Conservation (phyloP, 2,797 vertebrate genomes). For the Catostomus latipinnis region DNA sequence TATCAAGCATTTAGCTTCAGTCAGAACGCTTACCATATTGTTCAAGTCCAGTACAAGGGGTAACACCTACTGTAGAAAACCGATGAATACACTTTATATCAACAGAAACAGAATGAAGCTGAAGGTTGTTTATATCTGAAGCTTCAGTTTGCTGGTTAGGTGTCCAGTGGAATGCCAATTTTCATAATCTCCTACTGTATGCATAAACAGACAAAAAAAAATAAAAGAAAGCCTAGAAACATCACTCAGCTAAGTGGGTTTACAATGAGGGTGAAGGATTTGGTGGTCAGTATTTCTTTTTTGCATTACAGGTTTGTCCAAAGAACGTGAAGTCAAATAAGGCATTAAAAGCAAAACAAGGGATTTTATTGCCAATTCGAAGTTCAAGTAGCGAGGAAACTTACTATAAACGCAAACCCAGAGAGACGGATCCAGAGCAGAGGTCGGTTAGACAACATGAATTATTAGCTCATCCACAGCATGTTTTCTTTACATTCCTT, state of each 20-base stretch:
- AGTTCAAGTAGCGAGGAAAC: conserved; percentile 55
- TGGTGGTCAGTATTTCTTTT: too few relatives aligned
- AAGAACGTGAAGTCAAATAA: conserved; percentile 53
- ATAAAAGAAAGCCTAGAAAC: not conserved
- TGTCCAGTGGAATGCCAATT: conserved; percentile 1
- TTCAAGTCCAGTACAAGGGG: too few relatives aligned
- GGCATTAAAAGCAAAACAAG: conserved; percentile 62
- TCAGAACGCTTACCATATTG: not conserved
- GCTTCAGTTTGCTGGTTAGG: conserved; percentile 29
- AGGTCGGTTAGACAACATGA: conserved; percentile 36
- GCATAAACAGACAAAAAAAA: not conserved
- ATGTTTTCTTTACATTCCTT: conserved; percentile 42
- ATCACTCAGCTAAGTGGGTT: too few relatives aligned
- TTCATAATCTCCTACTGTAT: not conserved
- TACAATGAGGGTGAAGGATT: too few relatives aligned
- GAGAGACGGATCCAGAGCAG: not conserved
- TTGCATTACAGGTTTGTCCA: conserved; percentile 35
- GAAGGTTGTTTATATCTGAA: not conserved
- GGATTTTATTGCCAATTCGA: conserved; percentile 65
- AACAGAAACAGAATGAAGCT: not conserved
- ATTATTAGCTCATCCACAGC: conserved; percentile 43
- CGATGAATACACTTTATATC: conserved; percentile 2
- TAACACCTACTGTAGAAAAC: too few relatives aligned
- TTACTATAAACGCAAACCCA: conserved; percentile 24
- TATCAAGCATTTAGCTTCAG: not conserved